A percentile compares a stretch with the other conserved stretches of the same genome.
These are phyloP conservation scores for Mormyrus iriodes DNA, from an alignment of 2,113 vertebrate genomes.

Conservation along the genomic window DNA sequence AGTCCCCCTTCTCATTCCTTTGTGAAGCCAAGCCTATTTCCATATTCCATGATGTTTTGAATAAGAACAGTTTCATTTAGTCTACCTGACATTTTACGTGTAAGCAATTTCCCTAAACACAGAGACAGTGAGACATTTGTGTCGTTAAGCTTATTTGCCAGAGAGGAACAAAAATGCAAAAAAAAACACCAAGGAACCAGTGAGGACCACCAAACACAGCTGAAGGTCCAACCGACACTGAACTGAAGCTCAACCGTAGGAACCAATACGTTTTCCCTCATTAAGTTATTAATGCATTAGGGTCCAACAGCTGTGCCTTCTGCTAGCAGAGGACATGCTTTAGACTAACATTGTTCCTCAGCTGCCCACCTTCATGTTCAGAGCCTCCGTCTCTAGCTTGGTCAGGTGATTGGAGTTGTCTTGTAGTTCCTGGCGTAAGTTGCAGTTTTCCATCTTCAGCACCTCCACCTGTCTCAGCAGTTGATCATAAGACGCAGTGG, in stretches of 20 bases:
- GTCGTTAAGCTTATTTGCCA: not conserved
- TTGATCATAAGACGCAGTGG: conserved; percentile 95
- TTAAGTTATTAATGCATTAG: not conserved
- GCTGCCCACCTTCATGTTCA: conserved; percentile 90
- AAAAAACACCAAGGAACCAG: not conserved
- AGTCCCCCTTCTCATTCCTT: not conserved
- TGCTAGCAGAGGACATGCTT: not conserved
- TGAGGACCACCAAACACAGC: not conserved
- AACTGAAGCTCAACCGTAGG: not conserved
- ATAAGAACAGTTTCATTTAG: not conserved
- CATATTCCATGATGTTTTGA: not conserved
- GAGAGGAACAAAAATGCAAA: not conserved
- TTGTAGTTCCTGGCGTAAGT: conserved; percentile 93
- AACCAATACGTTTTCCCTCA: not conserved
- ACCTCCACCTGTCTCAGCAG: conserved; percentile 98
- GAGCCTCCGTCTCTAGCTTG: conserved; percentile 93
- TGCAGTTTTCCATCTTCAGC: conserved; percentile 98
- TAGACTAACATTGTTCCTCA: not conserved
- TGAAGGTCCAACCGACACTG: not conserved
- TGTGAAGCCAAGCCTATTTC: not conserved
- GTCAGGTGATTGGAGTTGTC: conserved; percentile 98
- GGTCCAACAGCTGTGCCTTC: not conserved
- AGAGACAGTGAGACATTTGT: not conserved
- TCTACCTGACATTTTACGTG: not conserved
- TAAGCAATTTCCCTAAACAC: not conserved